Base-by-base conservation (phyloP, 2,797 vertebrate genomes). In the Melanotaenia parkinsoni region DNA sequence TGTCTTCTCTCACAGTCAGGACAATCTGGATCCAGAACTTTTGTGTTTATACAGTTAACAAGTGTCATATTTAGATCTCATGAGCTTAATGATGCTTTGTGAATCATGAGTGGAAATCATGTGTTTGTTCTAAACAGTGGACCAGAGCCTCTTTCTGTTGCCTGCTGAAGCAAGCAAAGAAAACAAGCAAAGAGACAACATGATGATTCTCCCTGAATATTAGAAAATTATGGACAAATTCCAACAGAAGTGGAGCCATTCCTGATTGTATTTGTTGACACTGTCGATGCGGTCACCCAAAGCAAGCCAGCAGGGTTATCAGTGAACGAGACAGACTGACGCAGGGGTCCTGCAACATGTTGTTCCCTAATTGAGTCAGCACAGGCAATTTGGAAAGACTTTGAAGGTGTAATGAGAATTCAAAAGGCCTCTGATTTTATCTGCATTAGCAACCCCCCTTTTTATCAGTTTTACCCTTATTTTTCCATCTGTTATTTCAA, bases 261-360 rank as follows among this genome's bases (percentile, higher is more conserved):
- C 54, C 5, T 75, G 78, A 30, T 37, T 88, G 57, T 88, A 88
- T 93, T 90, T 93, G 88, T 94, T 91, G 91, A 93, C 86, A 81
- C 22, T 86, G 79, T 82, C 24, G 76, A 80, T 85, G 87, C 80
- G 77, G 85, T 83, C 83, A 82, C 47, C 86, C 89, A 87, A 84
- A 91, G 82, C 79, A 90, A 91, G 88, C 86, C 87, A 58, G 57
- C 47, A 3, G 76, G 93, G 93, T 95, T 94, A 94, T 95, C 93
- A 68, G 84, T 58, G 70, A 90, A 87, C 72, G 85, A 93, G 93
- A 92, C 93, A 89, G 91, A 74, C 86, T 91, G 93, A 87, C 93
- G 90, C 89, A 83, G 76, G 58, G 63, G 40, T 81, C 74, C 67
- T 61, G 58, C 40, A 9, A 68, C 72, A 70, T 79, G 86, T 76